These are phyloP conservation scores for Rhinolophus sinicus DNA, from an alignment of 2,113 vertebrate genomes.

Conservation along the genomic window DNA sequence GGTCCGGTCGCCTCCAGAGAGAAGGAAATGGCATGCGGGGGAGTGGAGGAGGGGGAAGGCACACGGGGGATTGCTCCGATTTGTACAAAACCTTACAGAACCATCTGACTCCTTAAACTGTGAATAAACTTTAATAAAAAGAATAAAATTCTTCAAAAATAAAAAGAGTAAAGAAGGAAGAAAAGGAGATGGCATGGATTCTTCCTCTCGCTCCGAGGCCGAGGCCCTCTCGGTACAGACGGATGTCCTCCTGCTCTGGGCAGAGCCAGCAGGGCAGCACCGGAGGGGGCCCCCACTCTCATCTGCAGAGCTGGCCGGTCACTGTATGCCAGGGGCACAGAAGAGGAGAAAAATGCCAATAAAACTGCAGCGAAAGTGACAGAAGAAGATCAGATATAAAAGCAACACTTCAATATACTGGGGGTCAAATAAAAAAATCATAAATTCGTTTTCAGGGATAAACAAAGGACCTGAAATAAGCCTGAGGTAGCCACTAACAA, in stretches of 20 bases:
- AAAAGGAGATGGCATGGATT: not conserved
- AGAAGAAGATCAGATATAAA: not conserved
- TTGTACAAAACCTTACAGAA: not conserved
- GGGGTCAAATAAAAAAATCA: not conserved
- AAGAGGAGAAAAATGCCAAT: not conserved
- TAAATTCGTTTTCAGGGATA: not conserved
- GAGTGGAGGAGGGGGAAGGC: accelerated
- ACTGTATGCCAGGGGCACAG: not conserved
- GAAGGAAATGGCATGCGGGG: accelerated
- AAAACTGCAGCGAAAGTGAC: not conserved
- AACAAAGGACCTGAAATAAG: not conserved
- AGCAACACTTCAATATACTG: not conserved
- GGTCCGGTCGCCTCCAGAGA: not conserved
- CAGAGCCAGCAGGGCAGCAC: not conserved
- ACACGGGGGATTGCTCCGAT: accelerated
- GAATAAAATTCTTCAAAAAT: not conserved
- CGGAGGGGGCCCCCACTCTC: not conserved
- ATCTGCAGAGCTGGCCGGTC: not conserved
- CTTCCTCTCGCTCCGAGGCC: not conserved
- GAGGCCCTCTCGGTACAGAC: not conserved
- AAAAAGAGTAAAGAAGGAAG: not conserved
- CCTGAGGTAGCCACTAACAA: not conserved
- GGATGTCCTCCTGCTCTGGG: accelerated
- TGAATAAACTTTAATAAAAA: not conserved
- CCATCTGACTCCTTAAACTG: not conserved